Evolutionary conservation across 2,888 invertebrate species (phyloP), one percentile per base, ranked within the genome.

Genomic region (Orthosia cruda): DNA sequence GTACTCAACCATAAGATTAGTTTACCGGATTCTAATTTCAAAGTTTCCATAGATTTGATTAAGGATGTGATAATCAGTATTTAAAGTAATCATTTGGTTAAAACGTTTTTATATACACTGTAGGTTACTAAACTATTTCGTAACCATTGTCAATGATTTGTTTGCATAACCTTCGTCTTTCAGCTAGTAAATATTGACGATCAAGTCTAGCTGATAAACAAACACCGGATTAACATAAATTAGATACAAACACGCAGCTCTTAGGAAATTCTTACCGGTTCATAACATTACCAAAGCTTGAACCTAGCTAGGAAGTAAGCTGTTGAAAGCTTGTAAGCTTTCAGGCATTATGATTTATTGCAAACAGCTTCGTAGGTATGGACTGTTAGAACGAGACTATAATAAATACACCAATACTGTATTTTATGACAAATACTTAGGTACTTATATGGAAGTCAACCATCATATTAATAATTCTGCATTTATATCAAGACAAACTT

Each of bases 141-240:
- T 26, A 32, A 55, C 55, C 13, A 47, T 26, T 58, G 47, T 16
- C 26, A 49, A 18, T 11, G 12, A 69, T n/a, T n/a, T 54, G 13
- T 50, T 49, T 58, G 52, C 23, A 15, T 50, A 11, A 63, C 52
- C 71, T 76, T 63, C 57, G 23, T n/a, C 11, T 57, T 80, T 58
- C 11, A 4, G 62, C 23, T 47, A 62, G 63, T 13, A 40, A 52
- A 52, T 72, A 80, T 72, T 54, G n/a, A 26, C 62, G 16, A 47
- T 79, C 7, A 15, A 52, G n/a, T 80, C 47, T 52, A 52, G 4
- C 62, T 80, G 32, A 63, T 20, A 23, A 9, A 23, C 52, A 58
- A 71, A 76, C 40, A n/a, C n/a, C 4, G 18, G 55, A 50, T 63
- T 55, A 2, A 20, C 40, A 55, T 74, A 55, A 47, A 26, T 26